Percentiles rank a stretch among this genome's conserved stretches.
phyloP scores from a whole-genome alignment of 2,797 vertebrate species.

The Mycteria americana region DNA sequence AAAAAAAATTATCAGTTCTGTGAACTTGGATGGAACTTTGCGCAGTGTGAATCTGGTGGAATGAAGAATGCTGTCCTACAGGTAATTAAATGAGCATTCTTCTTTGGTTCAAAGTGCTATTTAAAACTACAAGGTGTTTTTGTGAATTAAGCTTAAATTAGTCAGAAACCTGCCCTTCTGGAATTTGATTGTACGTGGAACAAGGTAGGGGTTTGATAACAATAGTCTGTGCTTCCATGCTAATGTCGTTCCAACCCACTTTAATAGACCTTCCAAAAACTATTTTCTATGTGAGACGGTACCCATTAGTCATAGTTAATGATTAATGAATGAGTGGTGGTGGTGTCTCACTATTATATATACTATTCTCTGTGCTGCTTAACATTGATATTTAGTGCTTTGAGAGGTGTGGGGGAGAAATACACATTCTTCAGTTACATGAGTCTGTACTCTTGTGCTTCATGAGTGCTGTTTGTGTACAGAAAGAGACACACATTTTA shows the following conservation, averaged over 20 bases:
- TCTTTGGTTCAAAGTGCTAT: neutral
- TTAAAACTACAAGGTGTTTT: neutral
- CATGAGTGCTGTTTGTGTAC: neutral
- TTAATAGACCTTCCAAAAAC: neutral
- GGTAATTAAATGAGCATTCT: neutral
- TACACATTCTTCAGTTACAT: neutral
- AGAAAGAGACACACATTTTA: neutral
- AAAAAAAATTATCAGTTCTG: neutral
- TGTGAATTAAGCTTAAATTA: neutral
- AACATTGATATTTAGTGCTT: neutral
- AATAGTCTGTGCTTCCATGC: neutral
- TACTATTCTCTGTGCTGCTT: neutral
- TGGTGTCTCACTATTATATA: neutral
- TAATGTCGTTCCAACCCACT: neutral
- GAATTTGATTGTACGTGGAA: neutral
- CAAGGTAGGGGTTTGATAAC: neutral
- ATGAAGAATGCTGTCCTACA: neutral
- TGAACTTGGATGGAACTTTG: neutral
- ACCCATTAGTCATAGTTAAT: neutral
- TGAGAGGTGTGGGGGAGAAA: neutral
- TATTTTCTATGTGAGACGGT: neutral
- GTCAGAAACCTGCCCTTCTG: neutral
- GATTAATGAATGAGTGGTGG: neutral
- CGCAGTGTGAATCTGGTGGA: neutral
- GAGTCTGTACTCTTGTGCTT: neutral